A percentile compares a stretch with the other conserved stretches of the same genome.
Conservation (phyloP, 1,140 invertebrate species). For the Formica selysi region DNA sequence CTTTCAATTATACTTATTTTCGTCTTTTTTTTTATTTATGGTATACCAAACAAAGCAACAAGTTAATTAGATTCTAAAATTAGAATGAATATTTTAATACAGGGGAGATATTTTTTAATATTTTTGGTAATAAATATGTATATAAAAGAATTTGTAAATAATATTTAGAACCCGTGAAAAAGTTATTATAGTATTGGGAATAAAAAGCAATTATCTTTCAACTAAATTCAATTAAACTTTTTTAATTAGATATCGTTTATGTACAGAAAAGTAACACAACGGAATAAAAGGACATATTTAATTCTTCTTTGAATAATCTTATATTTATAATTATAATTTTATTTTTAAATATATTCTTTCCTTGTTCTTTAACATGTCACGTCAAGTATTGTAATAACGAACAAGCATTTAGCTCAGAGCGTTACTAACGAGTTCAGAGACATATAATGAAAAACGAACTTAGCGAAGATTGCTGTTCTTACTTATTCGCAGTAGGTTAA, state of each 20-base stretch:
- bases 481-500: slow-evolving; percentile 15
- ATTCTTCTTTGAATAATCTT: neutral
- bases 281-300: neutral
- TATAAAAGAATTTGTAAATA: neutral
- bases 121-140: slow-evolving; percentile 8
- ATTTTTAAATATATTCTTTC: slow-evolving; percentile 23
- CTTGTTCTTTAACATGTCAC: neutral
- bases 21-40: neutral
- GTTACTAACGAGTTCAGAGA: neutral
- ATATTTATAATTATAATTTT: neutral
- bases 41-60: neutral
- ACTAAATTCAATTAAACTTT: too few species aligned
- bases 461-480: neutral
- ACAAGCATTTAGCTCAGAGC: slow-evolving; percentile 1
- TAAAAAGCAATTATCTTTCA: slow-evolving; percentile 1
- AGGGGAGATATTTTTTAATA: neutral
- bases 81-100: slow-evolving; percentile 10
- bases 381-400: neutral
- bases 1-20: neutral
- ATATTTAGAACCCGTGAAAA: neutral
- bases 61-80: neutral
- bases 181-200: neutral
- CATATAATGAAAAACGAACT: slow-evolving; percentile 20
- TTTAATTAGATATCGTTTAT: slow-evolving; percentile 3
- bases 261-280: neutral